A percentile compares a stretch with the other conserved stretches of the same genome.
phyloP scores from a whole-genome alignment of 2,797 vertebrate species.

The Anguilla pacifica region DNA sequence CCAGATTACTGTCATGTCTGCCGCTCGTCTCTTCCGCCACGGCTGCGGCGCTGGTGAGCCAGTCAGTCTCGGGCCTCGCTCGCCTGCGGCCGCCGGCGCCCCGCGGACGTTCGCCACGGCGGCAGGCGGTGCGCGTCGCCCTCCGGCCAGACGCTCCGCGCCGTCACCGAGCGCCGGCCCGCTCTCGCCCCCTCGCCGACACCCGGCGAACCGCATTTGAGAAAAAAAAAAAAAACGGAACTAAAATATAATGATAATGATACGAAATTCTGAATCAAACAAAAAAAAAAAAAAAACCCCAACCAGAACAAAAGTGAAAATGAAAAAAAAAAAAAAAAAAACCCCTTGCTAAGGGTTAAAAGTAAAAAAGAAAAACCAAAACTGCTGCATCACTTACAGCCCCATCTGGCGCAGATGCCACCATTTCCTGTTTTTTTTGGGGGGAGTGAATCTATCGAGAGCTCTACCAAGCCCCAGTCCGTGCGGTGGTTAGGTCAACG shows the following conservation, averaged over 20 bases:
- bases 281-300: neutral
- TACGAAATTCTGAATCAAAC: neutral
- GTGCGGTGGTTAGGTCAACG: neutral
- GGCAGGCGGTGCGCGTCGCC: neutral
- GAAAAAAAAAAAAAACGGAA: neutral
- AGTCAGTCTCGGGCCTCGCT: slow-evolving; percentile 58
- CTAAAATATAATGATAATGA: neutral
- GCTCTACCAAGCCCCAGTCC: neutral
- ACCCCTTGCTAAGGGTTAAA: neutral
- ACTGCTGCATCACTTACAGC: neutral
- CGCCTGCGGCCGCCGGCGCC: slow-evolving; percentile 7
- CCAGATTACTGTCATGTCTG: slow-evolving; percentile 70
- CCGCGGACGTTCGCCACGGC: neutral
- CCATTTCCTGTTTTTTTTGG: slow-evolving; percentile 6
- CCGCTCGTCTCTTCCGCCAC: slow-evolving; percentile 64
- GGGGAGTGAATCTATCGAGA: neutral
- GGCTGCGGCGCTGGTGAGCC: neutral
- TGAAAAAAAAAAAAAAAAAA: neutral
- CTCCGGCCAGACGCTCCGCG: neutral
- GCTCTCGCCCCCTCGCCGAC: neutral
- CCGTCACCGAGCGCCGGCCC: neutral
- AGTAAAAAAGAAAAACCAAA: neutral
- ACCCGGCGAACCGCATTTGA: neutral
- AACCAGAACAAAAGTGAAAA: neutral
- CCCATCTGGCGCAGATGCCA: neutral